Evolutionary conservation across 2,113 vertebrate genomes (phyloP).

Genomic region (Melanerpes aurifrons): DNA sequence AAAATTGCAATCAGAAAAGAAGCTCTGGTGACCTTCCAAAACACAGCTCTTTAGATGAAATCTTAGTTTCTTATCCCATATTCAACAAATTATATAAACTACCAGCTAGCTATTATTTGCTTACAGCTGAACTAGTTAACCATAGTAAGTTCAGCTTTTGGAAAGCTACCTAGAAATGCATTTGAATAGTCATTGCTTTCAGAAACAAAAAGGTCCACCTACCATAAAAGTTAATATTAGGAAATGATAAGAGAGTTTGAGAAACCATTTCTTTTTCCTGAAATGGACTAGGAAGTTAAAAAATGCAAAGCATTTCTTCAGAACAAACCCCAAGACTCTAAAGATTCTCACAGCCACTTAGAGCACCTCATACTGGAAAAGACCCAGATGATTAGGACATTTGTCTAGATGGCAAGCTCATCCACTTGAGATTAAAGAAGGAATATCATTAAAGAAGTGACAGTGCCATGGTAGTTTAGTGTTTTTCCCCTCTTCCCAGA

Average conservation of each 20-base stretch:
- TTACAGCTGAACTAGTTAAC: background rate
- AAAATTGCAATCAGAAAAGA: background rate
- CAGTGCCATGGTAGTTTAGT: background rate
- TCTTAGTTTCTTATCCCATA: background rate
- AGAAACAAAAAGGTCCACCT: background rate
- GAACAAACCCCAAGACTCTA: background rate
- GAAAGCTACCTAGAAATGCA: constrained; percentile 3
- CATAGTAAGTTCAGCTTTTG: background rate
- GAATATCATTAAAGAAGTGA: background rate
- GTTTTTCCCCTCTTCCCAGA: background rate
- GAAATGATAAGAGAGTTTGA: background rate
- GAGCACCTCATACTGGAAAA: background rate
- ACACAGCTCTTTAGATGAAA: constrained; percentile 7
- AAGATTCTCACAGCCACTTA: background rate
- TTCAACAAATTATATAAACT: background rate
- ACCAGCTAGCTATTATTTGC: background rate
- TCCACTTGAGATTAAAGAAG: background rate
- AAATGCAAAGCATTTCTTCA: background rate
- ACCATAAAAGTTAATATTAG: constrained; percentile 16
- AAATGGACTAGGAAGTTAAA: background rate
- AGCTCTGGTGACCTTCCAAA: background rate
- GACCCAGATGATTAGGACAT: background rate
- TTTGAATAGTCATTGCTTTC: background rate
- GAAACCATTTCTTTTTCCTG: background rate
- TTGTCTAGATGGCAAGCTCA: background rate